Conservation (phyloP, 2,888 invertebrate genomes). For the Cataglyphis altisquamis region DNA sequence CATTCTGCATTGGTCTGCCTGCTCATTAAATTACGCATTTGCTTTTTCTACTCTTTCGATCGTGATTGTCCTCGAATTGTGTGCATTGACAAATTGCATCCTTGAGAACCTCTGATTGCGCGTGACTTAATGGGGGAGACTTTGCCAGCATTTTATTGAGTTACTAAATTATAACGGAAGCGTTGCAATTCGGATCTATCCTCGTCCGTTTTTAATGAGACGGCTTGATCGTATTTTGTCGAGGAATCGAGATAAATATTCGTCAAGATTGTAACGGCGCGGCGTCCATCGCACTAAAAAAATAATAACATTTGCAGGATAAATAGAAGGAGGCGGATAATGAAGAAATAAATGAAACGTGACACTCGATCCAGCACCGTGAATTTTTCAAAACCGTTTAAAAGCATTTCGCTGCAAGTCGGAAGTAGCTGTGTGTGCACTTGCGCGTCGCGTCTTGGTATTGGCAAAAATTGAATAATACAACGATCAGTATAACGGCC, state of each 20-base stretch:
- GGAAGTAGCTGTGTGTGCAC: conserved; percentile 53
- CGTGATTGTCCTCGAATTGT: conserved; percentile 21
- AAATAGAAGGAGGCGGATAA: conserved; percentile 50
- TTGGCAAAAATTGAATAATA: conserved; percentile 52
- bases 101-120: conserved; percentile 53
- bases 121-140: conserved; percentile 35
- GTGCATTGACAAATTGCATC: conserved; percentile 18
- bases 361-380: conserved; percentile 55
- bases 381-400: conserved; percentile 67
- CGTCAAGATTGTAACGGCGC: conserved; percentile 37
- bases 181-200: conserved; percentile 59
- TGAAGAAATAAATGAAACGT: conserved; percentile 57
- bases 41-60: conserved; percentile 8
- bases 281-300: conserved; percentile 49
- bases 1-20: conserved; percentile 10
- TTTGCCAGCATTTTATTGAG: conserved; percentile 56
- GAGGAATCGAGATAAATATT: conserved; percentile 61
- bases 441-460: conserved; percentile 45
- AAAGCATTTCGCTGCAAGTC: conserved; percentile 69
- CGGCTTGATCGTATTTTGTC: conserved; percentile 61
- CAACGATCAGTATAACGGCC: background rate
- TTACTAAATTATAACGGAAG: conserved; percentile 64
- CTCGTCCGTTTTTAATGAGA: conserved; percentile 51
- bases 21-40: conserved; percentile 43
- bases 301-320: conserved; percentile 53